Evolutionary conservation across 2,888 invertebrate species (phyloP).

Genomic region (Rhagium mordax): DNA sequence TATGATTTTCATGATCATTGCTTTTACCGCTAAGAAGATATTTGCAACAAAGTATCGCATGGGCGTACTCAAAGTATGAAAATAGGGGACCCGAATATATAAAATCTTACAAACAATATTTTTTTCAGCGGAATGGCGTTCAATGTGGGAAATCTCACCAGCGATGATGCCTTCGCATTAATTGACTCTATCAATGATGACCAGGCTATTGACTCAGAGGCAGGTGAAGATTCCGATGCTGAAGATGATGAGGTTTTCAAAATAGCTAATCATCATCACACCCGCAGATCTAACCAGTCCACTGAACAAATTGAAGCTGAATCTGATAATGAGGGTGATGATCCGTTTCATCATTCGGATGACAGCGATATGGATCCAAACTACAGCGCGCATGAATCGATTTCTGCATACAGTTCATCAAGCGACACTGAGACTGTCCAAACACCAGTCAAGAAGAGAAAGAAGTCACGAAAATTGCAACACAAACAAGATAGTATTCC

Average conservation of each 20-base stretch:
- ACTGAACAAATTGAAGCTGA: background rate
- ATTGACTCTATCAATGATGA: background rate
- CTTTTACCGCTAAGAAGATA: too few species aligned
- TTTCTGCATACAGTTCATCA: background rate
- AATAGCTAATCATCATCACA: constrained; percentile 5
- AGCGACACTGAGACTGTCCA: background rate
- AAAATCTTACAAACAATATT: too few species aligned
- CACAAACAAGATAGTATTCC: background rate
- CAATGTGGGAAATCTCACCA: background rate
- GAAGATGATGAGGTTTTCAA: background rate
- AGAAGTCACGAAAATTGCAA: background rate
- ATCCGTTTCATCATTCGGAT: background rate
- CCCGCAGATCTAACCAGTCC: background rate
- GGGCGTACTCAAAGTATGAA: too few species aligned
- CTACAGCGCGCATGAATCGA: background rate
- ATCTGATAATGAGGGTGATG: background rate
- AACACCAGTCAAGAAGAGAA: background rate
- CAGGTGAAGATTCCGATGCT: background rate
- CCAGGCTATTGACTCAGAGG: background rate
- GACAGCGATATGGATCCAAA: background rate
- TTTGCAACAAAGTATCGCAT: too few species aligned
- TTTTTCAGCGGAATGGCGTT: background rate
- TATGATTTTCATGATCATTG: too few species aligned
- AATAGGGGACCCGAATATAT: too few species aligned
- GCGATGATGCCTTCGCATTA: background rate